Evolutionary conservation across 2,888 invertebrate genomes (phyloP).

Genomic region (Lordiphosa andalusiaca): DNA sequence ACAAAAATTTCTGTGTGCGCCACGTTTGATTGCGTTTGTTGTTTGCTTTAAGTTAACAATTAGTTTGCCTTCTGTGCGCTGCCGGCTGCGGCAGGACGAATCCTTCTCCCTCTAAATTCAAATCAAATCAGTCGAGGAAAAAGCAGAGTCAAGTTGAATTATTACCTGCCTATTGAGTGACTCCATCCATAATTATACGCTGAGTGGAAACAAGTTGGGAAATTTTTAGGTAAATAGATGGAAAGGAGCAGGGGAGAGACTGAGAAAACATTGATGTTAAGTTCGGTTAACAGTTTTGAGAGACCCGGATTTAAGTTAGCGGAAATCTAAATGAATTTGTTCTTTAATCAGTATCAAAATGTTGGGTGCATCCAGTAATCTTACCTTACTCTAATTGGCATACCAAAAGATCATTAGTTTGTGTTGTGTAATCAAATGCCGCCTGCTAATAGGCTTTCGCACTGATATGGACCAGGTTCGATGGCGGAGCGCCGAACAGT

Average conservation of each 20-base stretch:
- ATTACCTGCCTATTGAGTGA: constrained; percentile 19
- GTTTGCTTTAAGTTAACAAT: constrained; percentile 74
- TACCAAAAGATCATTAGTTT: constrained; percentile 5
- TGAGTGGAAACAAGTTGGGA: constrained; percentile 24
- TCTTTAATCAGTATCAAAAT: no score
- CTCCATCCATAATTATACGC: no score
- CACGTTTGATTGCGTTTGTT: constrained; percentile 73
- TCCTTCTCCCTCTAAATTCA: constrained; percentile 9
- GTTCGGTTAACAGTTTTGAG: constrained; percentile 19
- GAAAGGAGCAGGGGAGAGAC: neutral
- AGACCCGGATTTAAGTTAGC: constrained; percentile 14
- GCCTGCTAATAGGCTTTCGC: no score
- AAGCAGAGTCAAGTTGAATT: constrained; percentile 40
- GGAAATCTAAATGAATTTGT: neutral
- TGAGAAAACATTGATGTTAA: neutral
- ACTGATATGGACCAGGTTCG: no score
- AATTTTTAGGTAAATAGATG: constrained; percentile 38
- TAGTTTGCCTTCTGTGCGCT: constrained; percentile 46
- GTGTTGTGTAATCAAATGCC: no score
- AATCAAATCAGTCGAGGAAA: constrained; percentile 56
- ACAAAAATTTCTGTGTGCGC: constrained; percentile 37
- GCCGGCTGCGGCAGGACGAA: neutral
- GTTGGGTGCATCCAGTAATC: no score
- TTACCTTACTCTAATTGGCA: constrained; percentile 5
- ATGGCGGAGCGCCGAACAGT: neutral